These are phyloP conservation scores for Plectrocnemia conspersa DNA, from an alignment of 1,140 invertebrate genomes.

Conservation along the genomic window DNA sequence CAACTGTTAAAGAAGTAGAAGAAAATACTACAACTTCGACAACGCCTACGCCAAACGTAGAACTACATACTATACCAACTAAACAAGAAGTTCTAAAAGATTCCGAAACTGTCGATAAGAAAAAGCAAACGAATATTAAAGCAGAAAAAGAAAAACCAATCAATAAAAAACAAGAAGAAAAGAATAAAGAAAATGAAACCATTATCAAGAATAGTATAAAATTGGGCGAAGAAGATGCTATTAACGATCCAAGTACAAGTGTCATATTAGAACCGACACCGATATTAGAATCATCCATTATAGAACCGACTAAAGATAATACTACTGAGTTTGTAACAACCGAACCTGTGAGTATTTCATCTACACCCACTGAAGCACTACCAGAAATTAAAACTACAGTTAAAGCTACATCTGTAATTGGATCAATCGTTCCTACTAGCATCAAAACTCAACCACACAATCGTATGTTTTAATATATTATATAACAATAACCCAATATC, in stretches of 20 bases:
- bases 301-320: conserved; percentile 10
- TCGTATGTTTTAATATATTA: conserved; percentile 16
- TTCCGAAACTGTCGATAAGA: conserved; percentile 34
- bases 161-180: conserved; percentile 33
- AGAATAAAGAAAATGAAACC: conserved; percentile 26
- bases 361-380: conserved; percentile 10
- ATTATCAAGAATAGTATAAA: conserved; percentile 13
- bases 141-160: conserved; percentile 33
- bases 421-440: background rate
- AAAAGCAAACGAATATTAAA: conserved; percentile 33
- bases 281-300: conserved; percentile 23
- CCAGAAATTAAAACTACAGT: conserved; percentile 5
- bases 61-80: conserved; percentile 32
- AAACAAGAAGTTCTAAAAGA: conserved; percentile 36
- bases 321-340: background rate
- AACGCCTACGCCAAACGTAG: conserved; percentile 35
- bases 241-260: conserved; percentile 8
- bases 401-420: conserved; percentile 2
- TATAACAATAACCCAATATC: background rate
- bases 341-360: background rate
- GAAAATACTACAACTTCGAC: conserved; percentile 29
- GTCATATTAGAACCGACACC: conserved; percentile 15
- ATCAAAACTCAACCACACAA: conserved; percentile 17
- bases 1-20: conserved; percentile 10
- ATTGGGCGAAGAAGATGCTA: conserved; percentile 28